Conservation (phyloP, 2,888 invertebrate species). For the Theodoxus fluviatilis region DNA sequence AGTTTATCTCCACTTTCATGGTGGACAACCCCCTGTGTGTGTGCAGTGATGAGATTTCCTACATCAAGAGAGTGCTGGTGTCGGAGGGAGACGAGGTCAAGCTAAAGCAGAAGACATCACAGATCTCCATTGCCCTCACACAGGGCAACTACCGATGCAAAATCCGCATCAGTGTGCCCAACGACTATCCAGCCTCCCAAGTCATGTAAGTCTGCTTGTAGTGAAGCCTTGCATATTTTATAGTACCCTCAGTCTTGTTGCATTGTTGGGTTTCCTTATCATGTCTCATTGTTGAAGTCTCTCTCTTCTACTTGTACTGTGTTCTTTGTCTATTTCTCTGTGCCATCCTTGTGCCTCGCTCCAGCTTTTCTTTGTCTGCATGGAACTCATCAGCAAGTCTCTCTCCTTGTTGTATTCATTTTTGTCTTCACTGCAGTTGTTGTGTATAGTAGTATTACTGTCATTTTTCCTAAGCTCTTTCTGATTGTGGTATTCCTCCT, state of each 20-base stretch:
- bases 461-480: too few relatives aligned
- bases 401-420: too few relatives aligned
- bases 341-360: too few relatives aligned
- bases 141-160: slow-evolving; percentile 73
- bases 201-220: slow-evolving; percentile 66
- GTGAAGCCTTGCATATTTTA: neutral
- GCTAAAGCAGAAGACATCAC: slow-evolving; percentile 74
- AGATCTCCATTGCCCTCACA: slow-evolving; percentile 70
- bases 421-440: too few relatives aligned
- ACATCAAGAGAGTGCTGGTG: slow-evolving; percentile 70
- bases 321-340: slow-evolving; percentile 28
- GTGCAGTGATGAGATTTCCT: slow-evolving; percentile 76
- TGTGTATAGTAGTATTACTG: too few relatives aligned
- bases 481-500: too few relatives aligned
- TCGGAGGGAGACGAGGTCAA: slow-evolving; percentile 71
- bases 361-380: too few relatives aligned
- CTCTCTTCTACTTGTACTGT: neutral
- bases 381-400: too few relatives aligned
- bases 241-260: too few relatives aligned
- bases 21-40: slow-evolving; percentile 77
- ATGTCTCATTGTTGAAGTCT: neutral
- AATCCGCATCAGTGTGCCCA: slow-evolving; percentile 72
- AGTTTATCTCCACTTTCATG: slow-evolving; percentile 74
- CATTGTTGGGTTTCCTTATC: too few relatives aligned
- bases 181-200: slow-evolving; percentile 72